phyloP scores from a whole-genome alignment of 2,888 invertebrate species.

The Fissipunctia ypsillon region DNA sequence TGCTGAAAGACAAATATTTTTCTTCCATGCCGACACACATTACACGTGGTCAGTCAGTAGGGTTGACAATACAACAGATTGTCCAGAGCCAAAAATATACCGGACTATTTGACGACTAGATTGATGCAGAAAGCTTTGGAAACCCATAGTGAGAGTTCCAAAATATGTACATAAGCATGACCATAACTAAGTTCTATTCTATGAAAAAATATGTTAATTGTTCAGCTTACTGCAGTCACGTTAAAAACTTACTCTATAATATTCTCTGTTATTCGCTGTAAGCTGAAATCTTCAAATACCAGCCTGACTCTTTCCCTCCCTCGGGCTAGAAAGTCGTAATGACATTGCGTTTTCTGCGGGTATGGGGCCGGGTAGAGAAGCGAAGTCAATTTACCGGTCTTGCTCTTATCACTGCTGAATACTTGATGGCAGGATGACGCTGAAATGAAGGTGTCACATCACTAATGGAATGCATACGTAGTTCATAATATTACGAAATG shows the following conservation, averaged over 20 bases:
- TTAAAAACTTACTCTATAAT: constrained; percentile 91
- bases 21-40: background rate
- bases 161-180: background rate
- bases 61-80: background rate
- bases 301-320: constrained; percentile 96
- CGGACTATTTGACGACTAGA: too few relatives aligned
- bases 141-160: background rate
- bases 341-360: constrained; percentile 95
- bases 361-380: constrained; percentile 95
- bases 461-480: constrained; percentile 45
- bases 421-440: constrained; percentile 94
- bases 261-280: constrained; percentile 92
- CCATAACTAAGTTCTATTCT: background rate
- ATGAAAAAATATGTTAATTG: background rate
- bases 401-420: constrained; percentile 94
- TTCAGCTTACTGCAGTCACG: background rate
- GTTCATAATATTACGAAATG: constrained; percentile 8
- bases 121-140: background rate
- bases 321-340: constrained; percentile 96
- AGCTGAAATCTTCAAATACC: constrained; percentile 95
- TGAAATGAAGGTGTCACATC: constrained; percentile 79
- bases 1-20: background rate
- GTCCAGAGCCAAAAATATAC: background rate
- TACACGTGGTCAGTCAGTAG: background rate
- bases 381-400: constrained; percentile 95